Evolutionary conservation across 2,797 vertebrate genomes (phyloP).

Genomic region (Parauchenoglanis ngamensis): DNA sequence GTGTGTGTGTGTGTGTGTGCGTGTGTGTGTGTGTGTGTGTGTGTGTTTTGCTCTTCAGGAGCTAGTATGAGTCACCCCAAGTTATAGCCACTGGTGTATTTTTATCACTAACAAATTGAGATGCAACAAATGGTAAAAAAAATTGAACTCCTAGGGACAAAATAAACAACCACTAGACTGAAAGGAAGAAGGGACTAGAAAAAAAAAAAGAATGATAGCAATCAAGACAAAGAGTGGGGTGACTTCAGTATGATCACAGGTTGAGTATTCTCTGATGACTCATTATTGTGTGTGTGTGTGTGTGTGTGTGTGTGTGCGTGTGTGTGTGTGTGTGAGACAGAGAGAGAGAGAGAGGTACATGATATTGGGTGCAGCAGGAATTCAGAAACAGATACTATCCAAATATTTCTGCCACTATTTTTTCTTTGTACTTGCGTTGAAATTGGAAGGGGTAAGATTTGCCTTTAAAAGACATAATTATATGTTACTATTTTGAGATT

Average conservation of each 20-base stretch:
- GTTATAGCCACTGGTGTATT: neutral
- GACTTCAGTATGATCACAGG: neutral
- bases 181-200: neutral
- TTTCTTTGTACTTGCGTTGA: neutral
- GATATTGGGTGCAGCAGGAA: neutral
- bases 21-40: neutral
- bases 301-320: neutral
- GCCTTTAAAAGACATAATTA: neutral
- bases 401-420: neutral
- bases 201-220: neutral
- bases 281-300: neutral
- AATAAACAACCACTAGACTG: neutral
- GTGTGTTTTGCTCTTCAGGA: neutral
- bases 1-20: neutral
- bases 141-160: neutral
- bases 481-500: neutral
- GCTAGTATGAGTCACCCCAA: neutral
- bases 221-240: neutral
- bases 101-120: neutral
- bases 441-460: neutral
- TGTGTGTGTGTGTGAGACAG: neutral
- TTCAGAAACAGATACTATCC: neutral
- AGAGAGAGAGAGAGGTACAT: neutral
- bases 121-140: neutral
- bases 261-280: neutral